Evolutionary conservation across 2,888 invertebrate species (phyloP), one percentile per base, ranked within the genome.

Genomic region (Osedax fenrisi): DNA sequence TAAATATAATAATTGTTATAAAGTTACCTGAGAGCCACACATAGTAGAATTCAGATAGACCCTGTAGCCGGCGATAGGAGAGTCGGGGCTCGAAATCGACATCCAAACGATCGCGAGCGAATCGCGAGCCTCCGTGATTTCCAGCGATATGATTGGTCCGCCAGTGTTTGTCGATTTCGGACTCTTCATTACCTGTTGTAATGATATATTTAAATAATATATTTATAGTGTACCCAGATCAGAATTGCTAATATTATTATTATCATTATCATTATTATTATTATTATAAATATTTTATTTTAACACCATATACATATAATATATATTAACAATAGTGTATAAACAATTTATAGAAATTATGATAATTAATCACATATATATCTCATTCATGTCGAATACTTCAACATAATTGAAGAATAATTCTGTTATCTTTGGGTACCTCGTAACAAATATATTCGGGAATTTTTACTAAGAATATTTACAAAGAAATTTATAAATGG

Each of bases 61-160:
- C 21, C 80, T 78, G 77, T 84, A 85, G n/a, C 83, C 83, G 64
- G 80, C 79, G 24, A 84, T 80, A 21, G 81, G 81, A 41, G 77
- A 77, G 13, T 81, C 78, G 24, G 76, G 75, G 41, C 81, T 79
- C 68, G 81, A 79, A 26, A 83, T 81, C 2, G 82, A 81, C 81
- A 81, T 82, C 84, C 84, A 85, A 26, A 83, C 82, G 59, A 85
- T 80, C 3, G 82, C 80, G 74, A 84, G 76, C 21, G 81, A 79
- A 77, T 83, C 81, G 0, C 73, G 77, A 59, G 80, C 80, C 21
- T 81, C 79, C 23, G 80, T 78, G 25, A 80, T 78, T 77, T 84
- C 83, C 68, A 85, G 78, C 41, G 84, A 84, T 73, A 84, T 82
- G 17, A 84, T 79, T 70, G 84, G 84, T 2, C 84, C 84, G 5